Percentiles rank a stretch among this genome's conserved stretches.
These are phyloP conservation scores for Hippopotamyrus pictus DNA, from an alignment of 2,797 vertebrate genomes.

Conservation along the genomic window DNA sequence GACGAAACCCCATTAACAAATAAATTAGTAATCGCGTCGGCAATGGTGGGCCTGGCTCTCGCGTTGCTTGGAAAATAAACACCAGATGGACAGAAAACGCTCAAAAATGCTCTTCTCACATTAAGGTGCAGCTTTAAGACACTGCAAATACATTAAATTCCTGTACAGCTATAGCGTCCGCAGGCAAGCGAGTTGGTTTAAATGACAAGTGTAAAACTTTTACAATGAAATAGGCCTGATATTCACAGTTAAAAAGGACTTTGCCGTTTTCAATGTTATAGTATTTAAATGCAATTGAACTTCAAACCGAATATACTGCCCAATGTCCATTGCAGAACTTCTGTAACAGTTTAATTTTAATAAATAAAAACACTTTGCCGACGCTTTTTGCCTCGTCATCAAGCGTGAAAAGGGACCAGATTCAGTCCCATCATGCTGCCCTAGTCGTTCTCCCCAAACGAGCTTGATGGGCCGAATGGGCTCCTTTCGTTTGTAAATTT, in stretches of 20 bases:
- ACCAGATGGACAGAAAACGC: not conserved
- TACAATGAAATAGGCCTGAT: not conserved
- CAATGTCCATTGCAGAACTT: not conserved
- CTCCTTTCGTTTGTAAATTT: no score
- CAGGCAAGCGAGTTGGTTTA: not conserved
- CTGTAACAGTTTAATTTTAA: not conserved
- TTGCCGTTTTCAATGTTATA: not conserved
- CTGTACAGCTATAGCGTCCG: not conserved
- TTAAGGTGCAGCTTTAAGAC: not conserved
- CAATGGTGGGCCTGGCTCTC: not conserved
- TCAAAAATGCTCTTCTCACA: not conserved
- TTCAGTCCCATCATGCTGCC: not conserved
- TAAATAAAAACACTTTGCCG: not conserved
- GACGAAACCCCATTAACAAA: not conserved
- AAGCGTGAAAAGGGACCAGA: not conserved
- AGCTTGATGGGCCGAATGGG: no score
- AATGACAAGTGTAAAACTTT: not conserved
- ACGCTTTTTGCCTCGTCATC: not conserved
- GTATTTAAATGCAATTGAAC: not conserved
- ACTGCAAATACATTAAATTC: not conserved
- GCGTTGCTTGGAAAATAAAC: not conserved
- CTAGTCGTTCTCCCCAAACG: not conserved
- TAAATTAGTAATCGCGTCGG: not conserved
- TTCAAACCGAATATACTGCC: not conserved
- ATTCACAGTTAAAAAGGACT: not conserved